Evolutionary conservation across 2,888 invertebrate genomes (phyloP).

Genomic region (Volucella zonaria): DNA sequence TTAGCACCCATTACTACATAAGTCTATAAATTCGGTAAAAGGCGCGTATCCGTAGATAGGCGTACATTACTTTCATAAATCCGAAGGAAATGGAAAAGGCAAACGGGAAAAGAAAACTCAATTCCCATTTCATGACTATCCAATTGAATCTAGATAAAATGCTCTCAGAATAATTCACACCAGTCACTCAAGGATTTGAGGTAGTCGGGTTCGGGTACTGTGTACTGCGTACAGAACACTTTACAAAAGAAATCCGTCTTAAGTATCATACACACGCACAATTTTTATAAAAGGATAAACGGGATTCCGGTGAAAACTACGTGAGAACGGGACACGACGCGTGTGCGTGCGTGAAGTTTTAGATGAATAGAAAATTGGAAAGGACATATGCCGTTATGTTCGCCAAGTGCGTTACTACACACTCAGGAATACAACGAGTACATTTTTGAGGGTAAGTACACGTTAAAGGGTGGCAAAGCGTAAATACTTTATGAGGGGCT

Average conservation of each 20-base stretch:
- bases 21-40: constrained; percentile 21
- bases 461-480: constrained; percentile 27
- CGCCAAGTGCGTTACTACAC: constrained; percentile 31
- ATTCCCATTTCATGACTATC: constrained; percentile 25
- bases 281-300: constrained; percentile 55
- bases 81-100: not conserved
- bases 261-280: constrained; percentile 26
- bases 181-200: constrained; percentile 18
- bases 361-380: constrained; percentile 45
- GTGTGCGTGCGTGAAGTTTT: constrained; percentile 19
- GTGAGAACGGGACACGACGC: constrained; percentile 37
- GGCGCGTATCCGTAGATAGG: not conserved
- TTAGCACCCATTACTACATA: not conserved
- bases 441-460: constrained; percentile 3
- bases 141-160: constrained; percentile 45
- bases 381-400: constrained; percentile 42
- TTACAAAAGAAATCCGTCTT: constrained; percentile 45
- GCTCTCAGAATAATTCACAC: constrained; percentile 38
- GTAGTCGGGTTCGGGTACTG: not conserved
- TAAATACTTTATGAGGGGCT: constrained; percentile 61
- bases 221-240: not conserved
- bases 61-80: not conserved
- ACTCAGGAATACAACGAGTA: not conserved
- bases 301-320: constrained; percentile 55
- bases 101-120: constrained; percentile 1